These are phyloP conservation scores for Dorcus hopei DNA, from an alignment of 2,888 invertebrate genomes.

Conservation along the genomic window DNA sequence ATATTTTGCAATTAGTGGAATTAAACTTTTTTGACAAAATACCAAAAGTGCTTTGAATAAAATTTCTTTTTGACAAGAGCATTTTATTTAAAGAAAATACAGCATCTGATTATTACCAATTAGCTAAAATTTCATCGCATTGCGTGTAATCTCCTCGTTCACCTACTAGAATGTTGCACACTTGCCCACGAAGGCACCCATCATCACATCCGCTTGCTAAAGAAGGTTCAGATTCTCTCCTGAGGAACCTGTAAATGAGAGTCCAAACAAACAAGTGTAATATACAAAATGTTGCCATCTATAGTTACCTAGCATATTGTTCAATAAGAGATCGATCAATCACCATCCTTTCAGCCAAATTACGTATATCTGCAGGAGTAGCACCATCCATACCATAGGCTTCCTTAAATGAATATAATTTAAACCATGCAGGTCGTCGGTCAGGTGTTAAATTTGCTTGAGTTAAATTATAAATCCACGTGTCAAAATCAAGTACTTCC, in stretches of 20 bases:
- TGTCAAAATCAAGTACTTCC: conserved; percentile 64
- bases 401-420: conserved; percentile 68
- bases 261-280: no score
- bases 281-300: no score
- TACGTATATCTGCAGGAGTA: conserved; percentile 60
- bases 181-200: conserved; percentile 31
- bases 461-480: conserved; percentile 74
- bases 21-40: no score
- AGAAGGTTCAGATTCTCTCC: conserved; percentile 28
- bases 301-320: conserved; percentile 38
- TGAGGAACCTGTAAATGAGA: conserved; percentile 25
- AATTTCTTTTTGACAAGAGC: no score
- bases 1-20: no score
- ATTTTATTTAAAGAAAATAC: no score
- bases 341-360: conserved; percentile 59
- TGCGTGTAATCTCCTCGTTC: conserved; percentile 51
- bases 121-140: conserved; percentile 34
- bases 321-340: conserved; percentile 41
- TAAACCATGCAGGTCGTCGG: conserved; percentile 63
- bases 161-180: conserved; percentile 59
- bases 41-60: no score
- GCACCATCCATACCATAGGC: conserved; percentile 62
- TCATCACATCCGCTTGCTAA: conserved; percentile 30
- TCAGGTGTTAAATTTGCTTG: conserved; percentile 61
- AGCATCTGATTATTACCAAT: background rate